phyloP scores from a whole-genome alignment of 2,888 invertebrate species.

The Tachystola acroxantha region DNA sequence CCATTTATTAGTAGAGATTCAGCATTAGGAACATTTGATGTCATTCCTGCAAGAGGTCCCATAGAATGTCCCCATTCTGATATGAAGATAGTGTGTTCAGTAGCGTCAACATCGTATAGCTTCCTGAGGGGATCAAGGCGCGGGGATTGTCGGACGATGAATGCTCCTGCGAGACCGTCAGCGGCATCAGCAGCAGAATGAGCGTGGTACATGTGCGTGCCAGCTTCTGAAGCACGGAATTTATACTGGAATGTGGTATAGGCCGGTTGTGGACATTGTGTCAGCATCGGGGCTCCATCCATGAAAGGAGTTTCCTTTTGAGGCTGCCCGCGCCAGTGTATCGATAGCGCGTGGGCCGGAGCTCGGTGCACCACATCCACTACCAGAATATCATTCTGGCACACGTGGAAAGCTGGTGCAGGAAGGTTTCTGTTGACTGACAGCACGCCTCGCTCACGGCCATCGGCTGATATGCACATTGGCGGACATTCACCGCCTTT shows the following conservation, averaged over 20 bases:
- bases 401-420: conserved; percentile 81
- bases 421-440: conserved; percentile 83
- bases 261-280: conserved; percentile 86
- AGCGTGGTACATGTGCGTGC: conserved; percentile 87
- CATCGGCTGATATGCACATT: conserved; percentile 82
- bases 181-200: conserved; percentile 83
- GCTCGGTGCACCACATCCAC: conserved; percentile 87
- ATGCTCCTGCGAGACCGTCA: conserved; percentile 84
- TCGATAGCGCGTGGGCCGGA: conserved; percentile 82
- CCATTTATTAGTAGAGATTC: conserved; percentile 82
- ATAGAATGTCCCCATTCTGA: conserved; percentile 84
- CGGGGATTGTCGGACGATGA: conserved; percentile 83
- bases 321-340: conserved; percentile 91
- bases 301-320: conserved; percentile 83
- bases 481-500: conserved; percentile 76
- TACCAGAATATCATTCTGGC: conserved; percentile 86
- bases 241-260: conserved; percentile 87
- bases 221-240: conserved; percentile 83
- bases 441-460: conserved; percentile 79
- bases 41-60: conserved; percentile 64
- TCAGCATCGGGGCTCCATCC: conserved; percentile 88
- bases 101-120: conserved; percentile 84
- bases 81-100: conserved; percentile 82
- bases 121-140: conserved; percentile 78
- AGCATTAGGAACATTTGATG: conserved; percentile 51